These are phyloP conservation scores for Lypha dubia DNA, from an alignment of 2,888 invertebrate genomes.

Conservation along the genomic window DNA sequence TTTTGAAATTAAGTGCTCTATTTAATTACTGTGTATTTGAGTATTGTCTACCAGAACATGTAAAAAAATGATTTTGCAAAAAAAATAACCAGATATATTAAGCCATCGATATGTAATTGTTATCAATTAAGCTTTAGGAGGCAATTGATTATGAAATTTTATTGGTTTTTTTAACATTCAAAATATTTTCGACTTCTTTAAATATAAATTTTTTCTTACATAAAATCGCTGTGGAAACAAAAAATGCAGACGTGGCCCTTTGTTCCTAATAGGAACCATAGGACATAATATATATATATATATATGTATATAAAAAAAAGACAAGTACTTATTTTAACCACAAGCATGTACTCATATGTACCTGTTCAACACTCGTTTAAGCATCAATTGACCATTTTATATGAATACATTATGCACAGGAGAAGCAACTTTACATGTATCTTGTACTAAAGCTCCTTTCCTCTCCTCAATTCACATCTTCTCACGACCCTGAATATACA, in stretches of 20 bases:
- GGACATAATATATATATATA: too few species aligned
- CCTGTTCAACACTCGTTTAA: slow-evolving; percentile 40
- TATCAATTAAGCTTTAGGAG: not conserved
- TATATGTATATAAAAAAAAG: not conserved
- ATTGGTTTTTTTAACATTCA: not conserved
- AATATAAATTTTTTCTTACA: not conserved
- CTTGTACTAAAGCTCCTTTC: not conserved
- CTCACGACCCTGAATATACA: too few species aligned
- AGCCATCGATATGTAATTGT: too few species aligned
- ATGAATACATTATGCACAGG: slow-evolving; percentile 4
- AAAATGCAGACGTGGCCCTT: too few species aligned
- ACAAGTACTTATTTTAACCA: not conserved
- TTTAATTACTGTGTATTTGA: too few species aligned
- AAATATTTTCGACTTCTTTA: not conserved
- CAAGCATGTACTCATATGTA: slow-evolving; percentile 16
- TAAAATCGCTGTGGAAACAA: not conserved
- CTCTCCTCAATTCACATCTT: not conserved
- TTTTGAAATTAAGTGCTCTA: too few species aligned
- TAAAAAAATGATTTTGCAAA: too few species aligned
- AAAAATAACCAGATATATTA: not conserved
- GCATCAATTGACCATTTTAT: slow-evolving; percentile 67
- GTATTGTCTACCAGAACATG: not conserved
- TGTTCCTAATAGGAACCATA: too few species aligned
- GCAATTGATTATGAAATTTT: not conserved
- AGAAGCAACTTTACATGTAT: not conserved